These are phyloP conservation scores for Uria aalge DNA, from an alignment of 2,113 vertebrate genomes.

Conservation along the genomic window DNA sequence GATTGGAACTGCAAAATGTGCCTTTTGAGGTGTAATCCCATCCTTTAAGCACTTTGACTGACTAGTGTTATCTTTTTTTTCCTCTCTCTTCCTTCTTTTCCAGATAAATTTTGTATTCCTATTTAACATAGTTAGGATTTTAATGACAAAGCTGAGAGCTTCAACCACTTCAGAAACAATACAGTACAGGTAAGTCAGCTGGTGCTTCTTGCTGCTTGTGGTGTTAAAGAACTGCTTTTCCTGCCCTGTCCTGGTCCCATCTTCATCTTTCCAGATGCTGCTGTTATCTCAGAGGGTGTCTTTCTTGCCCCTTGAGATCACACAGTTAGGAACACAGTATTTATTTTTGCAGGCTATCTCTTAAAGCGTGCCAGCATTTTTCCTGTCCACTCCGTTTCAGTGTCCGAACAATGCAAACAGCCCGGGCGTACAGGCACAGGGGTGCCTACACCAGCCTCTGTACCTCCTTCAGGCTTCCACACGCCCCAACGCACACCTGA, in stretches of 20 bases:
- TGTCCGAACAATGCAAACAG: neutral
- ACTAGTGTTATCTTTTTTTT: neutral
- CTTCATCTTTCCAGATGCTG: neutral
- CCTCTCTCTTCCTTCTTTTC: neutral
- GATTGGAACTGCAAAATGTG: neutral
- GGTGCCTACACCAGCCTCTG: neutral
- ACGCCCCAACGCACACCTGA: rapidly evolving
- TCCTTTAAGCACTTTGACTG: neutral
- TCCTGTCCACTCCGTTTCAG: neutral
- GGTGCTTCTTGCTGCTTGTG: neutral
- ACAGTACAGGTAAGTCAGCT: conserved; percentile 88
- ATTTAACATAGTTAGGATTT: conserved; percentile 97
- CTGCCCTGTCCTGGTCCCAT: neutral
- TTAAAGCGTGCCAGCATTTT: neutral
- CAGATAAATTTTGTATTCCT: conserved; percentile 98
- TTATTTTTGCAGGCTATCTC: neutral
- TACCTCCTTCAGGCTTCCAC: neutral
- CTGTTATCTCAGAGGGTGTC: neutral
- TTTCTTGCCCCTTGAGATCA: neutral
- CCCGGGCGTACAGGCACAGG: neutral
- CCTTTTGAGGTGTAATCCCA: neutral
- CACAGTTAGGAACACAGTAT: neutral
- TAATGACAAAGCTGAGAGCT: conserved; percentile 96
- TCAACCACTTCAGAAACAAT: conserved; percentile 97
- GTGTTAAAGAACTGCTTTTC: neutral